These are phyloP conservation scores for Hydropsyche betteni DNA, from an alignment of 2,888 invertebrate species.

Conservation along the genomic window DNA sequence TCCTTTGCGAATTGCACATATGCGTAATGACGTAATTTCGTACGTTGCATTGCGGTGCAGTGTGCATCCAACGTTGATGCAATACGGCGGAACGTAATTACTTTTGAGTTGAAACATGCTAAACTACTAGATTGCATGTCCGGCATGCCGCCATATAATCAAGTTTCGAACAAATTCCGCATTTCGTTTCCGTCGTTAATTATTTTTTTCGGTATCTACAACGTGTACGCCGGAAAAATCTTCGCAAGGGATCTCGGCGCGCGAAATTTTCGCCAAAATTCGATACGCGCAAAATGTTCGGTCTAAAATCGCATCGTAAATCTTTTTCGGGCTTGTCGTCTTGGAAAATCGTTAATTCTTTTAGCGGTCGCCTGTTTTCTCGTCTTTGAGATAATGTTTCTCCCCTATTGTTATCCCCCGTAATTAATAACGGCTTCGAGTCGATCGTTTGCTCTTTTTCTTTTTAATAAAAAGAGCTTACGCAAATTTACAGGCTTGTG, in stretches of 20 bases:
- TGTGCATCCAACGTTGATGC: constrained; percentile 30
- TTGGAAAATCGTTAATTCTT: constrained; percentile 3
- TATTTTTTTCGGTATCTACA: no score
- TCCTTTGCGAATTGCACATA: neutral
- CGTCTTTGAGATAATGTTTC: neutral
- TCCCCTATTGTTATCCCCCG: constrained; percentile 1
- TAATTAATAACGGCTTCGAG: constrained; percentile 5
- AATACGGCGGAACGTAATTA: constrained; percentile 34
- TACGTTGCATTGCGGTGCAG: constrained; percentile 28
- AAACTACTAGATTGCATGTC: constrained; percentile 31
- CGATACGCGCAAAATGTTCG: no score
- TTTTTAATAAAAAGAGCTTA: neutral
- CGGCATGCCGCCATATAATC: constrained; percentile 4
- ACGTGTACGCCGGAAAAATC: no score
- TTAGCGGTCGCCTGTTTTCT: neutral
- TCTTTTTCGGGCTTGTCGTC: neutral
- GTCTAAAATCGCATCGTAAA: constrained; percentile 4
- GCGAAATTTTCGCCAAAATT: no score
- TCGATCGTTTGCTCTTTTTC: constrained; percentile 20
- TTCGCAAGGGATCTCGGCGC: no score
- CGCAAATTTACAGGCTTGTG: neutral
- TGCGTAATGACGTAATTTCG: constrained; percentile 23
- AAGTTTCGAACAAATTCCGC: constrained; percentile 15
- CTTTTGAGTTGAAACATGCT: constrained; percentile 31
- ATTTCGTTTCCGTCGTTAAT: constrained; percentile 6